phyloP scores from a whole-genome alignment of 2,113 vertebrate species.

The Dissostichus mawsoni region DNA sequence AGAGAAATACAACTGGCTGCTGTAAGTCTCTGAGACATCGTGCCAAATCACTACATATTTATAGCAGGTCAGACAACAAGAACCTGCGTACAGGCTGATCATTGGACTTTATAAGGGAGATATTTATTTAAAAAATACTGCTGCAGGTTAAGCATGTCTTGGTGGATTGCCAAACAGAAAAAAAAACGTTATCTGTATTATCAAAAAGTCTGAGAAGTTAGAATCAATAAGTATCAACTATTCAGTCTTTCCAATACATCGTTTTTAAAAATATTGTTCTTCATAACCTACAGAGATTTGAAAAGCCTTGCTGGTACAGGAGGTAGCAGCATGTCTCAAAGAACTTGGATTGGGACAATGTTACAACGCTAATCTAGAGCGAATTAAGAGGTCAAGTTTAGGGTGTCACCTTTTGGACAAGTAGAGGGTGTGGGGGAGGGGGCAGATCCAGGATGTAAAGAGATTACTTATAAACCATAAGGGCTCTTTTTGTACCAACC shows the following conservation, averaged over 20 bases:
- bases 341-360: not conserved
- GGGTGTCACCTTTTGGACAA: conserved; percentile 32
- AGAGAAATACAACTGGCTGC: not conserved
- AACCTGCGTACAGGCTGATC: not conserved
- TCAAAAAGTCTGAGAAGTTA: not conserved
- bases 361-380: conserved; percentile 32
- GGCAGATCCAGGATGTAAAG: conserved; percentile 28
- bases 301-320: not conserved
- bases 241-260: not conserved
- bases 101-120: not conserved
- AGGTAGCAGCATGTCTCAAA: not conserved
- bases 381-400: conserved; percentile 46
- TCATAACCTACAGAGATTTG: not conserved
- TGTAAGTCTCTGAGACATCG: not conserved
- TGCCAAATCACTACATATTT: not conserved
- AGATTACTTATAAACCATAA: conserved; percentile 30
- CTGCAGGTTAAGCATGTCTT: not conserved
- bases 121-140: not conserved
- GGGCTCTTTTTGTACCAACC: not conserved
- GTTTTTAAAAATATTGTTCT: not conserved
- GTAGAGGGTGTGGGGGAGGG: not conserved
- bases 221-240: not conserved
- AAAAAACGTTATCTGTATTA: not conserved
- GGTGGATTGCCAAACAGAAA: not conserved
- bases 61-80: not conserved